Evolutionary conservation across 2,888 invertebrate species (phyloP).

Genomic region (Didymodactylos carnosus): DNA sequence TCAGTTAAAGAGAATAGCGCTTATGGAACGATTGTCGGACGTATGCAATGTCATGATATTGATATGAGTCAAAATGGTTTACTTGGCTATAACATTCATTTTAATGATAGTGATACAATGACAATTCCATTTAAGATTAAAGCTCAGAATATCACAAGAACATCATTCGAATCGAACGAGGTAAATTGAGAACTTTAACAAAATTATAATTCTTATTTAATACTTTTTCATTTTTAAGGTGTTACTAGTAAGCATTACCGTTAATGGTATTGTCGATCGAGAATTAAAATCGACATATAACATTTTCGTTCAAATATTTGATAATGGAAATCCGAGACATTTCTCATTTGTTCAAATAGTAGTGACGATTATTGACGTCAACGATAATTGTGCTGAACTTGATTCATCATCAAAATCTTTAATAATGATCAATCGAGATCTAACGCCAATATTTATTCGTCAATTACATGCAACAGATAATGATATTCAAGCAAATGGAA

Average conservation of each 20-base stretch:
- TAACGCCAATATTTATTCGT: not conserved
- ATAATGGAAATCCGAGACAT: not conserved
- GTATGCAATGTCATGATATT: not conserved
- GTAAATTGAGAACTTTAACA: too few species aligned
- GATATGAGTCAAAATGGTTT: too few species aligned
- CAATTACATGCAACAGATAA: not conserved
- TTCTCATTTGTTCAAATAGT: not conserved
- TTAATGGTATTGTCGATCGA: not conserved
- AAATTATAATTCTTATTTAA: too few species aligned
- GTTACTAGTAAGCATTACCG: not conserved
- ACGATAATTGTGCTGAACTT: not conserved
- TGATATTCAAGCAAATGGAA: not conserved
- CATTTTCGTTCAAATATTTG: not conserved
- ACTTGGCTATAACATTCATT: too few species aligned
- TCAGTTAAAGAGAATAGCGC: not conserved
- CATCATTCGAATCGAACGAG: too few species aligned
- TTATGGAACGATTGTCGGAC: not conserved
- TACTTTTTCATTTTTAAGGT: too few species aligned
- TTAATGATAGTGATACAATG: too few species aligned
- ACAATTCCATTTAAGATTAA: too few species aligned
- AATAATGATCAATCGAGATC: not conserved
- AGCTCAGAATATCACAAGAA: too few species aligned
- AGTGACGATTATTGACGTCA: not conserved
- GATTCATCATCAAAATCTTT: not conserved
- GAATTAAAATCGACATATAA: not conserved